These are phyloP conservation scores for Zosterops borbonicus DNA, from an alignment of 2,113 vertebrate genomes.

Conservation along the genomic window DNA sequence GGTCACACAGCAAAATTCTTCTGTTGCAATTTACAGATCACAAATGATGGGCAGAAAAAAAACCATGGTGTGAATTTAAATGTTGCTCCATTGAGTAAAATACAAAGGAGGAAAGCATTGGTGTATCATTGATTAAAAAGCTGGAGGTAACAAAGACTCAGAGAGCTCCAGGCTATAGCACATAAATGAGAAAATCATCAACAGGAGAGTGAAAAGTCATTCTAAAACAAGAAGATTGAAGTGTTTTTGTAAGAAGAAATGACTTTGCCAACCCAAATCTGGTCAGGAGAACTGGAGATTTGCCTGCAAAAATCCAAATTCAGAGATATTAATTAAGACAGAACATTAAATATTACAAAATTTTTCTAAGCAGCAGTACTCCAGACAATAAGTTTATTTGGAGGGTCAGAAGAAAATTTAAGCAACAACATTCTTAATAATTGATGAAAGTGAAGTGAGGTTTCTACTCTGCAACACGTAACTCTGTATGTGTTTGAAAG, in stretches of 20 bases:
- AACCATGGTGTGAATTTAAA: background rate
- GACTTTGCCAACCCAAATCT: background rate
- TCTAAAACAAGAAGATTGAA: background rate
- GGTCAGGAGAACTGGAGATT: background rate
- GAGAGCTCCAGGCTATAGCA: background rate
- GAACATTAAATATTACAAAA: background rate
- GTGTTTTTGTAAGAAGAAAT: background rate
- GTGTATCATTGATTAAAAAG: background rate
- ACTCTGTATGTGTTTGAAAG: background rate
- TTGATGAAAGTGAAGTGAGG: background rate
- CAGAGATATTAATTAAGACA: conserved; percentile 40
- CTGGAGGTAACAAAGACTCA: background rate
- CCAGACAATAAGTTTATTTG: background rate
- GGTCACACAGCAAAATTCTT: background rate
- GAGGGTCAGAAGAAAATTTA: background rate
- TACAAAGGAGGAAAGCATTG: background rate
- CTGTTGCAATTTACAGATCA: background rate
- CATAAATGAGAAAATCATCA: background rate
- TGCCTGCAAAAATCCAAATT: conserved; percentile 34
- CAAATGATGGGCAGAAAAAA: background rate
- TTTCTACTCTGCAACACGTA: background rate
- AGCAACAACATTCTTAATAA: background rate
- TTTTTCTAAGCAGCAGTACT: conserved; percentile 43
- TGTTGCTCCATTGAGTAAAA: background rate
- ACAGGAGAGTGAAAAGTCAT: background rate